Conservation (phyloP, 2,797 vertebrate species). For the Eulemur rubriventer region DNA sequence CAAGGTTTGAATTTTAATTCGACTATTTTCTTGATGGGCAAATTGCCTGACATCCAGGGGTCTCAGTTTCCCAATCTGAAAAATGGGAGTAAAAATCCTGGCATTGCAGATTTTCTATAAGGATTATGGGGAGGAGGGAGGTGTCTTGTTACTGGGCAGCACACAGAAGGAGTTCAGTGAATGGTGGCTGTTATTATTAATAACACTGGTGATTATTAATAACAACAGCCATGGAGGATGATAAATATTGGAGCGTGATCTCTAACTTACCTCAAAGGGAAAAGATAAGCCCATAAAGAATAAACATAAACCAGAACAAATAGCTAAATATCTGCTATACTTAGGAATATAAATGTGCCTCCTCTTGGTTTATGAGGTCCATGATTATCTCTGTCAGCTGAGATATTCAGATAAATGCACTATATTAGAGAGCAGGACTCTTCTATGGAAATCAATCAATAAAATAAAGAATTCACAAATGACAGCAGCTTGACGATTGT, state of each 20-base stretch:
- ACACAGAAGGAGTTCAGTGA: not conserved
- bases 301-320: slow-evolving; percentile 64
- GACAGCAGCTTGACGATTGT: slow-evolving; percentile 40
- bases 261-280: slow-evolving; percentile 51
- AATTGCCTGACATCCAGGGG: not conserved
- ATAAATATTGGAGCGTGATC: slow-evolving; percentile 47
- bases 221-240: not conserved
- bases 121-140: not conserved
- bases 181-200: not conserved
- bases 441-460: slow-evolving; percentile 83
- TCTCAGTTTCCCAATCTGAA: slow-evolving; percentile 16
- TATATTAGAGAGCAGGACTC: slow-evolving; percentile 79
- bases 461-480: slow-evolving; percentile 77
- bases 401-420: slow-evolving; percentile 78
- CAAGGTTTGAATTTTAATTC: slow-evolving; percentile 10
- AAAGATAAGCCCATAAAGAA: slow-evolving; percentile 50
- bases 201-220: not conserved
- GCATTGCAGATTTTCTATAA: not conserved
- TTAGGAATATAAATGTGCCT: slow-evolving; percentile 62
- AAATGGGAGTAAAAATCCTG: slow-evolving; percentile 7
- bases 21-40: not conserved
- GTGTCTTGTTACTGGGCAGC: not conserved
- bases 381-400: slow-evolving; percentile 73
- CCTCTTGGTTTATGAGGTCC: slow-evolving; percentile 65
- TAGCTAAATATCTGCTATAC: slow-evolving; percentile 13